These are phyloP conservation scores for Gobiocypris rarus DNA, from an alignment of 2,113 vertebrate species.

Conservation along the genomic window DNA sequence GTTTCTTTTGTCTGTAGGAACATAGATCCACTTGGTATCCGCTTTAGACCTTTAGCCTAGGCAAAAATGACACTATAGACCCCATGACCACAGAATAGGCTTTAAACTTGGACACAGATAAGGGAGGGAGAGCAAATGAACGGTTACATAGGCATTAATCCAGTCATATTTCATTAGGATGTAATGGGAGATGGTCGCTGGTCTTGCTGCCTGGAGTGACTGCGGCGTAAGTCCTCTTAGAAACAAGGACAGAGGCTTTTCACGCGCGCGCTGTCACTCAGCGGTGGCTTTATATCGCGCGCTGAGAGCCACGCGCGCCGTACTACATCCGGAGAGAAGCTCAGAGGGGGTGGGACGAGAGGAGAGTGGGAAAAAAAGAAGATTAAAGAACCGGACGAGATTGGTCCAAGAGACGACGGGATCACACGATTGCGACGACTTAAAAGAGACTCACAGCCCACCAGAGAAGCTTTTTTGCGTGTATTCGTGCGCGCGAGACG, in stretches of 20 bases:
- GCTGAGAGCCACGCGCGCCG: conserved; percentile 59
- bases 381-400: conserved; percentile 58
- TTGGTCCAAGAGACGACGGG: conserved; percentile 53
- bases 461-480: conserved; percentile 49
- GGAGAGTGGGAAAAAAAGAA: conserved; percentile 15
- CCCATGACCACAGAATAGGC: conserved; percentile 87
- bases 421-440: conserved; percentile 52
- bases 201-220: conserved; percentile 48
- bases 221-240: conserved; percentile 60
- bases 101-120: conserved; percentile 71
- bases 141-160: conserved; percentile 80
- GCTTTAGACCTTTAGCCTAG: conserved; percentile 87
- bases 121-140: conserved; percentile 57
- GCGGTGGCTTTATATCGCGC: conserved; percentile 72
- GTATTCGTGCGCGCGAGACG: conserved; percentile 5
- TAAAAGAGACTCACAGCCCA: conserved; percentile 33
- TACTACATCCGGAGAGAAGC: conserved; percentile 64
- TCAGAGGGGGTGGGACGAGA: conserved; percentile 45
- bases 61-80: conserved; percentile 81
- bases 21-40: conserved; percentile 95
- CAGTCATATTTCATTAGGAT: conserved; percentile 72
- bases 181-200: conserved; percentile 45
- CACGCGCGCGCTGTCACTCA: conserved; percentile 54
- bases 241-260: conserved; percentile 62
- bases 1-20: conserved; percentile 81